These are phyloP conservation scores for Mantis religiosa DNA, from an alignment of 2,888 invertebrate species.

Conservation along the genomic window DNA sequence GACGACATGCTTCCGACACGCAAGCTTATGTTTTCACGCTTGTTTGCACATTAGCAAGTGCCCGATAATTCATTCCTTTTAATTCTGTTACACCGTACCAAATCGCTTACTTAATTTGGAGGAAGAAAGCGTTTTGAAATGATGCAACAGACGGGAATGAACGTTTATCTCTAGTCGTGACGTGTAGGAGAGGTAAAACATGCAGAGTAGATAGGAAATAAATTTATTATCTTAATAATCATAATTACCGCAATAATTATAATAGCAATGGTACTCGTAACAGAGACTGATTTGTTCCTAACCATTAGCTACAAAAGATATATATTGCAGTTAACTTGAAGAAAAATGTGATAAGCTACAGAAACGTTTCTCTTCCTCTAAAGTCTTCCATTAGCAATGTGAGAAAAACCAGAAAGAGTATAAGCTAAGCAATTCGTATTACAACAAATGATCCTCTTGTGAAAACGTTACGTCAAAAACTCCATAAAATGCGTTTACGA, in stretches of 20 bases:
- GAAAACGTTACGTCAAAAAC: too few species aligned
- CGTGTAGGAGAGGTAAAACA: neutral
- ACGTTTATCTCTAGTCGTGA: neutral
- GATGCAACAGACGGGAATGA: neutral
- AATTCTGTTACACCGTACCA: neutral
- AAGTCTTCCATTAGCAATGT: too few species aligned
- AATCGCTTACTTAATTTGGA: neutral
- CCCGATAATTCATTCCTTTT: neutral
- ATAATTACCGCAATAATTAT: neutral
- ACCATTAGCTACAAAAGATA: too few species aligned
- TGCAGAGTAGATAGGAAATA: neutral
- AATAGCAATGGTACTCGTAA: neutral
- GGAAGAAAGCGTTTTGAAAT: neutral
- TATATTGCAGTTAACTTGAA: too few species aligned
- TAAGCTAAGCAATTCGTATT: too few species aligned
- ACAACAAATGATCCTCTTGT: too few species aligned
- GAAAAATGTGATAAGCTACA: too few species aligned
- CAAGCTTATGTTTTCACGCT: neutral
- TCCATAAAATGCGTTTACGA: too few species aligned
- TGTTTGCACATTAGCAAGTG: neutral
- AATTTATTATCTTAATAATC: neutral
- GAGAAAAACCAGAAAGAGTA: too few species aligned
- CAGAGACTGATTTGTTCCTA: neutral
- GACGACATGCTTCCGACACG: neutral
- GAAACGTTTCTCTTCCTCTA: too few species aligned